Conservation (phyloP, 2,888 invertebrate genomes). For the Ashinkailepas kermadecensis region DNA sequence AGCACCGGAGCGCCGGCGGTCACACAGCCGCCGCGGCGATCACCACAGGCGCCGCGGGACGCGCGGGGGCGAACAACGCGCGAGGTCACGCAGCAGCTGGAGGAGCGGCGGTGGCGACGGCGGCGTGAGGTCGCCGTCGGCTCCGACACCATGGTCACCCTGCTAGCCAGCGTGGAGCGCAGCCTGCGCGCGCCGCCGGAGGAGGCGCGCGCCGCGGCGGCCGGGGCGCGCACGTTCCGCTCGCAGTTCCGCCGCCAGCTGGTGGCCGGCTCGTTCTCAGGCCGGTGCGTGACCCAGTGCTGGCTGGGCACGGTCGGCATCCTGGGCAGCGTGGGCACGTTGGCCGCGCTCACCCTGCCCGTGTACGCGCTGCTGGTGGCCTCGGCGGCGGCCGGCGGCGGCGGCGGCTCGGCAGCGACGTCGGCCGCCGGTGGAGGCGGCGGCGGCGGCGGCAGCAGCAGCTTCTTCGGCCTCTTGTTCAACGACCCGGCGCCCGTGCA, state of each 20-base stretch:
- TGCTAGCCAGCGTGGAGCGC: background rate
- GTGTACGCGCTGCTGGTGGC: conserved; percentile 11
- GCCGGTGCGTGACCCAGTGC: conserved; percentile 11
- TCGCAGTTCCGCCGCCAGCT: background rate
- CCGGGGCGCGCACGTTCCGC: background rate
- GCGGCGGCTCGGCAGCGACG: background rate
- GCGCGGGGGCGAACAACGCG: too few relatives aligned
- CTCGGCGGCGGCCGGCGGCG: background rate
- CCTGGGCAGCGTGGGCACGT: background rate
- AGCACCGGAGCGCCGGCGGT: background rate
- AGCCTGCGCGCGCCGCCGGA: background rate
- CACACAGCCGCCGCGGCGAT: background rate
- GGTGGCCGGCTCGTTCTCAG: background rate
- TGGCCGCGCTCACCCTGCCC: background rate
- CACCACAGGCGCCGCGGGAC: background rate
- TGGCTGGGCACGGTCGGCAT: conserved; percentile 20
- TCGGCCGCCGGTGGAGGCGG: background rate
- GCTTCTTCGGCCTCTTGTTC: background rate
- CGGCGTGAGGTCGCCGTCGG: background rate
- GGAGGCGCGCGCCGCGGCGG: background rate
- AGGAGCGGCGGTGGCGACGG: too few relatives aligned
- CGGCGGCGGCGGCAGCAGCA: background rate
- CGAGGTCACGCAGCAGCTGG: too few relatives aligned
- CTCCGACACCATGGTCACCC: background rate
- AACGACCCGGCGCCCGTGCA: background rate